Evolutionary conservation across 1,140 invertebrate genomes (phyloP), one percentile per base, ranked within the genome.

Genomic region (Macrosteles quadrilineatus): DNA sequence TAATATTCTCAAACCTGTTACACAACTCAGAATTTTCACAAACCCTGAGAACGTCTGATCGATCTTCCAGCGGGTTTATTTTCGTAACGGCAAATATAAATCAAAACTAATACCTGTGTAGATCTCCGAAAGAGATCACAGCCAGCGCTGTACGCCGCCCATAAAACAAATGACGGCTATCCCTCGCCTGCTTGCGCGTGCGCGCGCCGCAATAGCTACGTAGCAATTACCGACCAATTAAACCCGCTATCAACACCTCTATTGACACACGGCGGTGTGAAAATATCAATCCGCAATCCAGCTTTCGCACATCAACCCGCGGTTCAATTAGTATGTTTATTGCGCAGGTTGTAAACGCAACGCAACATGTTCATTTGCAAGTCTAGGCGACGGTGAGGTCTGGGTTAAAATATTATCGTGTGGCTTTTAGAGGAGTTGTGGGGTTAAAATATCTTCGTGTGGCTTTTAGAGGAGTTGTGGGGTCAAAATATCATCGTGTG

Each of bases 271-370:
- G 14, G 2, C 14, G 47, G 47, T 50, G 47, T 50, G 47, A 50
- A 50, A 50, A 50, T 50, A 50, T 50, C 47, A 50, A 50, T 50
- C 47, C 47, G 47, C 47, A 19, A n/a, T 50, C 6, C 36, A 17
- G 36, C 17, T 17, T 40, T 6, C 21, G n/a, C 47, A 21, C 47
- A 50, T 21, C 14, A 11, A 21, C 47, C 4, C 47, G 3, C 47
- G n/a, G 4, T 21, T 19, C 47, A 50, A 50, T 50, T 50, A 50
- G 47, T 19, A 4, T 19, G 14, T 50, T 50, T 50, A 50, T 50
- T 21, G 21, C 47, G n/a, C 6, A 6, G 36, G 47, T 50, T 50
- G 47, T 50, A 50, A 50, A 50, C 14, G 3, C 47, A 9, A 3
- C n/a, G 47, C 47, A 21, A 50, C 47, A n/a, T 50, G 47, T 50